phyloP scores from a whole-genome alignment of 2,888 invertebrate species.

The Eugnorisma glareosa region DNA sequence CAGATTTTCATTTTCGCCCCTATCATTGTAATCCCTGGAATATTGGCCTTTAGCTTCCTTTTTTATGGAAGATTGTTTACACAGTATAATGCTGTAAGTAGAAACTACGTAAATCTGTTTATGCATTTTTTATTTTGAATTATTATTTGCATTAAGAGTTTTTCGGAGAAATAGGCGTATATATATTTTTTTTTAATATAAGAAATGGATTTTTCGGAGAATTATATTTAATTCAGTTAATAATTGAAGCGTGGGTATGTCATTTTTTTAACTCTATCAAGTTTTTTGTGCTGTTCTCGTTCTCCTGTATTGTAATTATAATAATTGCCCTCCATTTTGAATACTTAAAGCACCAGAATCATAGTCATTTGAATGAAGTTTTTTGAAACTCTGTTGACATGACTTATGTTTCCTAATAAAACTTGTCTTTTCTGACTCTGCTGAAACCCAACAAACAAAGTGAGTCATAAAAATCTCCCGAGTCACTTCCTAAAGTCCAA shows the following conservation, averaged over 20 bases:
- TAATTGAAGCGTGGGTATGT: neutral
- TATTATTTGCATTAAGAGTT: constrained; percentile 15
- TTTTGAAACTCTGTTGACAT: neutral
- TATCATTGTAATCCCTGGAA: constrained; percentile 56
- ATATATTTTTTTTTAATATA: no score
- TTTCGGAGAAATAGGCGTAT: neutral
- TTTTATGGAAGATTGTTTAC: constrained; percentile 54
- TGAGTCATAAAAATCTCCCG: neutral
- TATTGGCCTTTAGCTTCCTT: constrained; percentile 41
- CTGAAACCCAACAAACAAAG: neutral
- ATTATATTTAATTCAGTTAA: neutral
- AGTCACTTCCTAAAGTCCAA: neutral
- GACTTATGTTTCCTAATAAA: neutral
- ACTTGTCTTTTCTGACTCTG: neutral
- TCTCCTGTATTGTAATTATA: neutral
- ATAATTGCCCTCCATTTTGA: neutral
- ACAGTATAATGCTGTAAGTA: constrained; percentile 23
- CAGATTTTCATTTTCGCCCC: constrained; percentile 58
- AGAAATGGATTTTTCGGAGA: no score
- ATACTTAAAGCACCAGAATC: neutral
- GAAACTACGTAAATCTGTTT: constrained; percentile 25
- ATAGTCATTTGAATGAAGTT: neutral
- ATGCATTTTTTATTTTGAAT: constrained; percentile 16
- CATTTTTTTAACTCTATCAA: neutral
- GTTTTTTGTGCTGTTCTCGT: neutral